phyloP scores from a whole-genome alignment of 1,140 invertebrate species.

The Elymnias hypermnestra region DNA sequence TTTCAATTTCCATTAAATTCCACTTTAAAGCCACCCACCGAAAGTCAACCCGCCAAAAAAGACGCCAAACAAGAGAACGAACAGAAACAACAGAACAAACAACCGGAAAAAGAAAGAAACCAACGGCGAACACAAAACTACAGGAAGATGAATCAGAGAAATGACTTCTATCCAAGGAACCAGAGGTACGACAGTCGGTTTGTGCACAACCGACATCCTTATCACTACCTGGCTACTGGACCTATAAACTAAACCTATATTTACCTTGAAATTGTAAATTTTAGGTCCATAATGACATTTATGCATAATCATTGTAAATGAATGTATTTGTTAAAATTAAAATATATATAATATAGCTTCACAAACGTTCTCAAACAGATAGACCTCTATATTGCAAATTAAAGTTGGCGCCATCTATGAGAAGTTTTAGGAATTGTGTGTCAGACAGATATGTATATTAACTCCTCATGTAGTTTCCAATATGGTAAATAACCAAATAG shows the following conservation, averaged over 20 bases:
- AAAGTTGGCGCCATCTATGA: no score
- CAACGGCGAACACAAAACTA: slow-evolving; percentile 51
- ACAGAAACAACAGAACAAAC: slow-evolving; percentile 35
- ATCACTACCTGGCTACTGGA: slow-evolving; percentile 59
- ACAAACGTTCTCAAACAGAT: no score
- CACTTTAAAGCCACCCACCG: slow-evolving; percentile 15
- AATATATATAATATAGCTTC: no score
- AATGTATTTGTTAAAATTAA: no score
- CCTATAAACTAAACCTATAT: slow-evolving; percentile 46
- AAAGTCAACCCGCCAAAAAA: slow-evolving; percentile 18
- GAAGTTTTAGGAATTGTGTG: no score
- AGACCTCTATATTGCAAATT: no score
- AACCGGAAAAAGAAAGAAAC: slow-evolving; percentile 37
- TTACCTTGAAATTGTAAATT: background rate
- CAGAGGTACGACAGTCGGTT: slow-evolving; percentile 61
- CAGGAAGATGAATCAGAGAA: slow-evolving; percentile 45
- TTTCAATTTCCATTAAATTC: no score
- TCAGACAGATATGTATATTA: no score
- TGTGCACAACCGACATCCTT: slow-evolving; percentile 54
- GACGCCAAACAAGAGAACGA: slow-evolving; percentile 25
- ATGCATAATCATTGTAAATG: background rate
- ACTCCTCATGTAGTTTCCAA: no score
- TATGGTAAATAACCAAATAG: no score
- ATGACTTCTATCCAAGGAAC: slow-evolving; percentile 58
- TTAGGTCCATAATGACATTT: background rate